Conservation (phyloP, 2,888 invertebrate species). For the Punctoribates punctum region DNA sequence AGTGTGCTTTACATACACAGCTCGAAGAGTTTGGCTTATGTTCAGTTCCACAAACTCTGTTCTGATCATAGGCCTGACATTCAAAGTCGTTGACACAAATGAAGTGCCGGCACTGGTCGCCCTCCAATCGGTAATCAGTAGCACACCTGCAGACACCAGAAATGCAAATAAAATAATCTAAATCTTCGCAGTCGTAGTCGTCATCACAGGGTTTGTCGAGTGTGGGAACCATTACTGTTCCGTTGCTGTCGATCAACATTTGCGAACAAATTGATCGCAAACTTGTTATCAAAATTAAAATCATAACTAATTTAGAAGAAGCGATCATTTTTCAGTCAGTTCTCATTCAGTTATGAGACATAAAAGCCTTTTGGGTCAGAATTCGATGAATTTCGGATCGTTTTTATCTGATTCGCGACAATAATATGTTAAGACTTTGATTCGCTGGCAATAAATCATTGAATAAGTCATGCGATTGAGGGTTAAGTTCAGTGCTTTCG, state of each 20-base stretch:
- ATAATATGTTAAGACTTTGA: conserved; percentile 7
- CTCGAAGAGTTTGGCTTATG: neutral
- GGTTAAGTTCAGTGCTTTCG: neutral
- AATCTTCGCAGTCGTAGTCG: neutral
- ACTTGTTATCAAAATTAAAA: neutral
- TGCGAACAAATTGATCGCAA: neutral
- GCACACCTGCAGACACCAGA: neutral
- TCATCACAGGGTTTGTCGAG: neutral
- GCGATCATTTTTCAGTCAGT: neutral
- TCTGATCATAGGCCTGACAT: neutral
- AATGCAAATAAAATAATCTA: neutral
- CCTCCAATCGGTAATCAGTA: neutral
- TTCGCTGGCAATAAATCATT: conserved; percentile 16
- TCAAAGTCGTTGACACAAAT: neutral
- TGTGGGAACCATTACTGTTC: neutral
- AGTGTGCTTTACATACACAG: neutral
- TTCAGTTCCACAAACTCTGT: neutral
- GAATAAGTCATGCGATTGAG: neutral
- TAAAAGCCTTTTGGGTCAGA: neutral
- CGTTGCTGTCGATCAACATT: neutral
- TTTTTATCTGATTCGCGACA: conserved; percentile 18
- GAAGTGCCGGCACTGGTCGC: neutral
- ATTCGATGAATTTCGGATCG: neutral
- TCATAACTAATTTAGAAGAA: neutral
- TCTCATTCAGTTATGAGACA: neutral